Conservation (phyloP, 2,888 invertebrate genomes). For the Limnephilus auricula region DNA sequence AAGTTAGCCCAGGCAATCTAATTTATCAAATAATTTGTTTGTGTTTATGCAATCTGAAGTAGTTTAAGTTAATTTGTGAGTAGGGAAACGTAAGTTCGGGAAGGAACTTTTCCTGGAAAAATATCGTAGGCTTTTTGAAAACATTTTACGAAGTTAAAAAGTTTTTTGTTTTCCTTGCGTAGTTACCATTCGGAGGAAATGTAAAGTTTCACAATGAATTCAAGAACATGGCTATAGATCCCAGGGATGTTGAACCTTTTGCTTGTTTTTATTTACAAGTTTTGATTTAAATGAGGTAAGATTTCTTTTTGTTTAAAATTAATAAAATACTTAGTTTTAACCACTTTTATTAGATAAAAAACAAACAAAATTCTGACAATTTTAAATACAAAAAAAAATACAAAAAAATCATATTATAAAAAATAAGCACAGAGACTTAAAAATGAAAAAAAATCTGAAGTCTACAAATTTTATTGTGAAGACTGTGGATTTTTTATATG, state of each 20-base stretch:
- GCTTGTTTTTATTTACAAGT: background rate
- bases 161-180: background rate
- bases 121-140: background rate
- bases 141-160: slow-evolving; percentile 2
- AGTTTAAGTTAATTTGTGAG: slow-evolving; percentile 21
- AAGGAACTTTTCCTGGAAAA: background rate
- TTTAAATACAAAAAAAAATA: too few relatives aligned
- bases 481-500: too few relatives aligned
- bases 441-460: too few relatives aligned
- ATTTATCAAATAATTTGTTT: slow-evolving; percentile 25
- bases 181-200: slow-evolving; percentile 2
- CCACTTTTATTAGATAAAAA: too few relatives aligned
- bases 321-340: too few relatives aligned
- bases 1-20: background rate
- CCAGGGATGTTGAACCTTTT: background rate
- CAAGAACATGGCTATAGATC: background rate
- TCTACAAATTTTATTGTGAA: too few relatives aligned
- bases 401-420: too few relatives aligned
- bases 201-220: background rate
- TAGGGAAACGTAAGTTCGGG: background rate
- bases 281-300: background rate
- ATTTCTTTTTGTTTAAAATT: too few relatives aligned
- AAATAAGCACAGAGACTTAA: too few relatives aligned
- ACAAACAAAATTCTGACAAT: too few relatives aligned
- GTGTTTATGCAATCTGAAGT: slow-evolving; percentile 27